phyloP scores from a whole-genome alignment of 2,888 invertebrate species.

The Drosophila stalkeri region DNA sequence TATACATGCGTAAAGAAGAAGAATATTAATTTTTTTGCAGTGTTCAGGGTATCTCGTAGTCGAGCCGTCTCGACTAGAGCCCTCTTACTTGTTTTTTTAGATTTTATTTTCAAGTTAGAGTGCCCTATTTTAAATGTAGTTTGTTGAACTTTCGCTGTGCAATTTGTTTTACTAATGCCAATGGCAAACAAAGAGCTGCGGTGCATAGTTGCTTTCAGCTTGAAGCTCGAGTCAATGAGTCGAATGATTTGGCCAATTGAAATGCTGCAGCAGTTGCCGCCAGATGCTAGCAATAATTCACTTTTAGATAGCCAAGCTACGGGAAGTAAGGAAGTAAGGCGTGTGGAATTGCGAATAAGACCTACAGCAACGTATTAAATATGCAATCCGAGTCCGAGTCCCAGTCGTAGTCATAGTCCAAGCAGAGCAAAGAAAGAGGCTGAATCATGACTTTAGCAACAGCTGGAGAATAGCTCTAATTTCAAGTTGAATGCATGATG shows the following conservation, averaged over 20 bases:
- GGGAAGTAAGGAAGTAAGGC: conserved; percentile 15
- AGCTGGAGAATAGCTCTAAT: conserved; percentile 52
- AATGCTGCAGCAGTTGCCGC: conserved; percentile 49
- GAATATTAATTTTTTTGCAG: no score
- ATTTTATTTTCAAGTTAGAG: conserved; percentile 23
- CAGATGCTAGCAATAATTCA: conserved; percentile 67
- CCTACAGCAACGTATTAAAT: conserved; percentile 63
- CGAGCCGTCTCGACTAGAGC: no score
- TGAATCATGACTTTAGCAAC: conserved; percentile 19
- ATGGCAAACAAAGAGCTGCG: conserved; percentile 55
- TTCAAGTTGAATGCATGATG: conserved; percentile 49
- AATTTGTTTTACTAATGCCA: conserved; percentile 71
- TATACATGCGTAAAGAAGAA: no score
- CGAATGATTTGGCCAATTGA: conserved; percentile 74
- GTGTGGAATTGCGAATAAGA: conserved; percentile 21
- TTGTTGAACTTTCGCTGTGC: conserved; percentile 69
- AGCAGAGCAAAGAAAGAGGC: conserved; percentile 17
- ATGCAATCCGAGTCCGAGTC: conserved; percentile 57
- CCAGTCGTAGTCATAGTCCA: conserved; percentile 1
- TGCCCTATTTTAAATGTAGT: conserved; percentile 64
- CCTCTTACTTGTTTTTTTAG: neutral
- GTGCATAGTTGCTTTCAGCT: conserved; percentile 13
- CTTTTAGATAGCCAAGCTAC: conserved; percentile 45
- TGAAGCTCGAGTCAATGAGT: conserved; percentile 63
- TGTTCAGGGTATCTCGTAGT: no score